These are phyloP conservation scores for Ormyrus pomaceus DNA, from an alignment of 2,888 invertebrate genomes.

Conservation along the genomic window DNA sequence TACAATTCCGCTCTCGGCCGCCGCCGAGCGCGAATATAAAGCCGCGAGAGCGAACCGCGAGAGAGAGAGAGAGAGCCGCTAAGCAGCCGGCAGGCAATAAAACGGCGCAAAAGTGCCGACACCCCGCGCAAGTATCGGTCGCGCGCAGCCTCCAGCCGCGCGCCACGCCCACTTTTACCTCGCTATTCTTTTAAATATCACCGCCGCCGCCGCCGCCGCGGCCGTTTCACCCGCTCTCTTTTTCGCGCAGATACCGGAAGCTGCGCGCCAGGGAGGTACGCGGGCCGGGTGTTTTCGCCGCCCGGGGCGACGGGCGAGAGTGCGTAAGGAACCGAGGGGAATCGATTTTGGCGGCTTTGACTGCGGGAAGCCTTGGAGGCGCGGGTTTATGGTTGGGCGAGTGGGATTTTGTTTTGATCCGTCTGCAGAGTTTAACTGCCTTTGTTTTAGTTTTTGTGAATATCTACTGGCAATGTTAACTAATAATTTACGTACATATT, in stretches of 20 bases:
- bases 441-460: too few relatives aligned
- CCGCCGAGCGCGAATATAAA: too few relatives aligned
- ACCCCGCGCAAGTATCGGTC: not conserved
- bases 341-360: not conserved
- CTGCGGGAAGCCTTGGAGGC: too few relatives aligned
- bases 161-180: conserved; percentile 35
- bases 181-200: conserved; percentile 16
- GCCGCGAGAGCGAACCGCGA: not conserved
- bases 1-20: too few relatives aligned
- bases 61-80: not conserved
- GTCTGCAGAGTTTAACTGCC: too few relatives aligned
- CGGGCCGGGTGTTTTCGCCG: not conserved
- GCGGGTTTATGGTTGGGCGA: too few relatives aligned
- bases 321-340: too few relatives aligned
- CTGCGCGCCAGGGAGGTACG: not conserved
- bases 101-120: not conserved
- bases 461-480: too few relatives aligned
- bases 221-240: conserved; percentile 6
- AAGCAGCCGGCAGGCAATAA: not conserved
- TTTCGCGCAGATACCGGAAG: not conserved
- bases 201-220: not conserved
- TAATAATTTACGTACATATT: too few relatives aligned
- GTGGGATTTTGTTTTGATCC: too few relatives aligned
- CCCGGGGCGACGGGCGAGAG: not conserved
- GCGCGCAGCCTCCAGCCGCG: not conserved